Conservation (phyloP, 2,888 invertebrate genomes). For the Pseudanteris insignis region DNA sequence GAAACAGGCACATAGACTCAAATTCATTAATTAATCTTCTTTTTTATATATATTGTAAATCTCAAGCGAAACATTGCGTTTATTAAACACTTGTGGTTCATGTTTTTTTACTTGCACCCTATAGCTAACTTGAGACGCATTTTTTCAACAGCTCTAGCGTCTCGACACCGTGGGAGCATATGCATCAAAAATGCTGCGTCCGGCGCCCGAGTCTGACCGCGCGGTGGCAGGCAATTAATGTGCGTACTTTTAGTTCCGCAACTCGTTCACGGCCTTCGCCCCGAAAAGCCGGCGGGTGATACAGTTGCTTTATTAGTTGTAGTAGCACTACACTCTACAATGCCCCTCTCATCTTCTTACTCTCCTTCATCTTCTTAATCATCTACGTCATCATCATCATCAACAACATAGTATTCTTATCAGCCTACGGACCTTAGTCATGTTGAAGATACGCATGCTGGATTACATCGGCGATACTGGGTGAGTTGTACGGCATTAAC, state of each 20-base stretch:
- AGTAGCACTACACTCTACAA: slow-evolving; percentile 4
- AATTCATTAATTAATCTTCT: too few species aligned
- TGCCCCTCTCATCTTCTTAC: slow-evolving; percentile 2
- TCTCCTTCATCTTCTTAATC: slow-evolving; percentile 16
- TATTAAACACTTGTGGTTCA: neutral
- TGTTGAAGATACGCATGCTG: slow-evolving; percentile 65
- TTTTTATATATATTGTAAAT: too few species aligned
- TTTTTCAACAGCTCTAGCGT: neutral
- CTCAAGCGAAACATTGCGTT: neutral
- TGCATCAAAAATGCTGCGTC: slow-evolving; percentile 24
- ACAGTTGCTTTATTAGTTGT: slow-evolving; percentile 23
- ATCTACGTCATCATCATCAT: too few species aligned
- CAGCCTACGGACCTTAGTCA: too few species aligned
- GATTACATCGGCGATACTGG: slow-evolving; percentile 64
- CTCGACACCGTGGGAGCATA: slow-evolving; percentile 33
- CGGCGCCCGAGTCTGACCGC: slow-evolving; percentile 16
- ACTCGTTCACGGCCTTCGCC: slow-evolving; percentile 11
- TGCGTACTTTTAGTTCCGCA: slow-evolving; percentile 21
- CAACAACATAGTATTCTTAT: too few species aligned
- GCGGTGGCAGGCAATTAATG: slow-evolving; percentile 30
- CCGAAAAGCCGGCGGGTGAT: slow-evolving; percentile 24
- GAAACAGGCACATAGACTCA: too few species aligned
- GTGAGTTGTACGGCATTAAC: slow-evolving; percentile 52
- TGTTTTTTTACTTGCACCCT: too few species aligned
- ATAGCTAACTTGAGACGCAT: neutral